A percentile compares a stretch with the other conserved stretches of the same genome.
phyloP scores from a whole-genome alignment of 1,140 invertebrate species.

The Dendrolimus kikuchii region DNA sequence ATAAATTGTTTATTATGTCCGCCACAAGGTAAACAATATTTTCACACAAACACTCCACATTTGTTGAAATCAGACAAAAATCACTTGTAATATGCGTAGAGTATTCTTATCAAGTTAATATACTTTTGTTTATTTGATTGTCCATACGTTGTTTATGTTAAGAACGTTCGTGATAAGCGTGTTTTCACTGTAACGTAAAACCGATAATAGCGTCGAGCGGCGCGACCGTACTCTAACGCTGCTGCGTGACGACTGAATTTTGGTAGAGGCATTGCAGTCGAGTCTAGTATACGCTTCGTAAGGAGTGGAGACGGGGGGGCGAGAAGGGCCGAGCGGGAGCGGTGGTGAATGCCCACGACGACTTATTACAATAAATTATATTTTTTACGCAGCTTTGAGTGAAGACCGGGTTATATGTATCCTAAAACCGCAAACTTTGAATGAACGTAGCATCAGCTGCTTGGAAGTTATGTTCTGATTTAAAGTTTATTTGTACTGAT shows the following conservation, averaged over 20 bases:
- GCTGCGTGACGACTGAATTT: conserved; percentile 58
- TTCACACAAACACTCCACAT: conserved; percentile 25
- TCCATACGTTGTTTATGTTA: conserved; percentile 33
- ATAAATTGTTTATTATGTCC: conserved; percentile 11
- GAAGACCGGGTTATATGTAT: conserved; percentile 41
- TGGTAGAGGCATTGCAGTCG: conserved; percentile 61
- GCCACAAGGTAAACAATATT: conserved; percentile 39
- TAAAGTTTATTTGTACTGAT: neutral
- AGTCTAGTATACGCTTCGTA: conserved; percentile 51
- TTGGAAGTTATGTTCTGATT: conserved; percentile 9
- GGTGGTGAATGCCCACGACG: conserved; percentile 65
- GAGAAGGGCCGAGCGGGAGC: conserved; percentile 57
- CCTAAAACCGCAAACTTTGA: conserved; percentile 39
- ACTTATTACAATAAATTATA: conserved; percentile 70
- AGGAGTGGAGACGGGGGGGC: conserved; percentile 29
- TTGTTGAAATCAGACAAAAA: conserved; percentile 7
- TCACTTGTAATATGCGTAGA: conserved; percentile 14
- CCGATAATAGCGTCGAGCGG: conserved; percentile 47
- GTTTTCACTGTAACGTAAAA: conserved; percentile 52
- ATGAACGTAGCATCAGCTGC: conserved; percentile 40
- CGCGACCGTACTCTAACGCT: conserved; percentile 60
- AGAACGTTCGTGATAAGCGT: conserved; percentile 51
- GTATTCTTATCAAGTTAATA: conserved; percentile 11
- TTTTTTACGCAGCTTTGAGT: conserved; percentile 63
- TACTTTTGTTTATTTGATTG: conserved; percentile 13